Evolutionary conservation across 2,797 vertebrate species (phyloP).

Genomic region (Typhlichthys subterraneus): DNA sequence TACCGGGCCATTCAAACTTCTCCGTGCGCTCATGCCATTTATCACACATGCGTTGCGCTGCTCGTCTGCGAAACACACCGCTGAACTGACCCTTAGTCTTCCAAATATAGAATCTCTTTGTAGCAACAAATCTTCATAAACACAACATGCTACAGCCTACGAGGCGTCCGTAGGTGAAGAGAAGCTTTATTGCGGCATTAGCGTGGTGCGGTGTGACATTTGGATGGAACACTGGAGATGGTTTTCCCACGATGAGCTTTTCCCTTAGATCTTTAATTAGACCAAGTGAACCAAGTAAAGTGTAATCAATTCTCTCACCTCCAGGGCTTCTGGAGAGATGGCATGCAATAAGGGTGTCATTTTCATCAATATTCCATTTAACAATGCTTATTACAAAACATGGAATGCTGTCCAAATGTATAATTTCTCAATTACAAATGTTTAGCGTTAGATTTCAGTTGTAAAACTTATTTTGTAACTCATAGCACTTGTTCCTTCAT

Average conservation of each 20-base stretch:
- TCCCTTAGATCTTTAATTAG: slow-evolving; percentile 74
- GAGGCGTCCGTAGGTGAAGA: slow-evolving; percentile 17
- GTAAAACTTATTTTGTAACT: no score
- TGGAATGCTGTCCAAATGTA: neutral
- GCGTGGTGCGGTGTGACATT: slow-evolving; percentile 28
- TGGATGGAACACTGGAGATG: slow-evolving; percentile 54
- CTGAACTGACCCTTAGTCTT: slow-evolving; percentile 1
- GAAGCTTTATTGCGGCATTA: slow-evolving; percentile 18
- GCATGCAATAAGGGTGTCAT: slow-evolving; percentile 55
- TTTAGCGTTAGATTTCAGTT: no score
- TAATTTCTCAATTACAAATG: no score
- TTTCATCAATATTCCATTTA: slow-evolving; percentile 61
- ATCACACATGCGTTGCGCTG: neutral
- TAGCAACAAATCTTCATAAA: slow-evolving; percentile 17
- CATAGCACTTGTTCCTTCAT: no score
- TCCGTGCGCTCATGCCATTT: neutral
- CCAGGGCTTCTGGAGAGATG: slow-evolving; percentile 54
- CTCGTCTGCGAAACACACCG: slow-evolving; percentile 14
- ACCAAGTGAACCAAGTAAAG: slow-evolving; percentile 60
- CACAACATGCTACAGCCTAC: slow-evolving; percentile 6
- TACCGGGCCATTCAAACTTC: no score
- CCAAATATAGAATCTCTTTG: slow-evolving; percentile 18
- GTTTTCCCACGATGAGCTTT: slow-evolving; percentile 52
- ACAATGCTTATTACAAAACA: slow-evolving; percentile 30
- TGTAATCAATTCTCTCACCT: slow-evolving; percentile 72